Conservation (phyloP, 2,888 invertebrate genomes). For the Apamea sordens region DNA sequence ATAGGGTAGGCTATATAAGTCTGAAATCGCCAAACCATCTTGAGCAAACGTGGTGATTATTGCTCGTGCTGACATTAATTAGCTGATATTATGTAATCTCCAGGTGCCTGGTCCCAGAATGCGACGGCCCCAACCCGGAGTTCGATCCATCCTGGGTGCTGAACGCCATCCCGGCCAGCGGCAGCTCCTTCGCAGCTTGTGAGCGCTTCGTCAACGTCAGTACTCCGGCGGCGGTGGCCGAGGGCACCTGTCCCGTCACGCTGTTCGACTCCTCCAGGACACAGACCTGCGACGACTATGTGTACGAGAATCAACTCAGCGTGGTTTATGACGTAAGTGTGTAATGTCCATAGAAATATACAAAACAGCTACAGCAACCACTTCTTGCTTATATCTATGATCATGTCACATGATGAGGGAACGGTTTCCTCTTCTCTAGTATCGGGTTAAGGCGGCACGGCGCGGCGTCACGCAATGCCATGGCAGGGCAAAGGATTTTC, state of each 20-base stretch:
- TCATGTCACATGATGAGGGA: not conserved
- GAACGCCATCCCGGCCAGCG: conserved; percentile 79
- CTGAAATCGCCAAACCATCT: not conserved
- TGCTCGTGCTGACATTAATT: not conserved
- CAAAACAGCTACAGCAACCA: too few species aligned
- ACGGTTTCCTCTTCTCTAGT: not conserved
- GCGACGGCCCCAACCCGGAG: conserved; percentile 77
- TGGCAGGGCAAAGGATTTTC: not conserved
- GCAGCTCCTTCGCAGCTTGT: conserved; percentile 78
- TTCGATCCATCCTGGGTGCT: conserved; percentile 79
- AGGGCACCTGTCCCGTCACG: conserved; percentile 76
- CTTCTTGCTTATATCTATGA: too few species aligned
- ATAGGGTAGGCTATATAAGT: not conserved
- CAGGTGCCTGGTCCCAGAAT: conserved; percentile 82
- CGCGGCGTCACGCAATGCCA: not conserved
- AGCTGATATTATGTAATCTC: not conserved
- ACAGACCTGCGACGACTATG: conserved; percentile 75
- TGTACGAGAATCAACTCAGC: conserved; percentile 81
- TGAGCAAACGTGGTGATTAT: not conserved
- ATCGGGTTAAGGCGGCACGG: not conserved
- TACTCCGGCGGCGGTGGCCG: conserved; percentile 45
- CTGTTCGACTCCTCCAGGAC: conserved; percentile 76
- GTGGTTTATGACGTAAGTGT: conserved; percentile 86
- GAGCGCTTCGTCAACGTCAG: conserved; percentile 75
- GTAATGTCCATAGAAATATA: not conserved